Conservation (phyloP, 1,140 invertebrate species). For the Drosophila athabasca region DNA sequence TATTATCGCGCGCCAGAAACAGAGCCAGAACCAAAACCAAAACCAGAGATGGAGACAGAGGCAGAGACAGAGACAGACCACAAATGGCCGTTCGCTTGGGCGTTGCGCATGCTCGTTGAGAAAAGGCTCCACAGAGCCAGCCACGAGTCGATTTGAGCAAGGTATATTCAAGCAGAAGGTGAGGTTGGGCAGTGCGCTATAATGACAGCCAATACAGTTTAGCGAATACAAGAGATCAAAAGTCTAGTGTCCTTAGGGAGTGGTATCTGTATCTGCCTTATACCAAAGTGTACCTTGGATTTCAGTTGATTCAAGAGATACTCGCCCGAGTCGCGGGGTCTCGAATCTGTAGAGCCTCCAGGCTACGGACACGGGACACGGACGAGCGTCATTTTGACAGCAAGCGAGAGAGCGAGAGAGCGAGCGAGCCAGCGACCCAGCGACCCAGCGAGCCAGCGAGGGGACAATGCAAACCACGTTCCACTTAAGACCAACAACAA, state of each 20-base stretch:
- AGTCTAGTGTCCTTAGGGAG: too few species aligned
- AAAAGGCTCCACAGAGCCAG: too few species aligned
- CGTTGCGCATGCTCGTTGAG: conserved; percentile 54
- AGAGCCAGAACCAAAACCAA: conserved; percentile 37
- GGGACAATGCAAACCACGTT: conserved; percentile 81
- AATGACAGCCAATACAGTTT: too few species aligned
- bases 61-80: conserved; percentile 27
- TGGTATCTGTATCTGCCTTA: too few species aligned
- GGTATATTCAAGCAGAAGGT: too few species aligned
- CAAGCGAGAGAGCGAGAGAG: conserved; percentile 34
- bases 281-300: too few species aligned
- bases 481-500: conserved; percentile 71
- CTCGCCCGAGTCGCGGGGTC: conserved; percentile 3
- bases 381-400: conserved; percentile 78
- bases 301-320: conserved; percentile 34
- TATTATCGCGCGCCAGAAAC: conserved; percentile 82
- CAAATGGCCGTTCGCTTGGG: conserved; percentile 34
- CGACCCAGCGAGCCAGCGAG: conserved; percentile 52
- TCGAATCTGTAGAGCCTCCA: conserved; percentile 18
- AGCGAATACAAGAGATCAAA: too few species aligned
- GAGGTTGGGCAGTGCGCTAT: too few species aligned
- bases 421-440: conserved; percentile 18
- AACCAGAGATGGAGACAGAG: conserved; percentile 62
- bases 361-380: too few species aligned
- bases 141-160: too few species aligned